Percentiles rank a stretch among this genome's conserved stretches.
Evolutionary conservation across 1,140 invertebrate genomes (phyloP).

Genomic region (Cotesia glomerata): DNA sequence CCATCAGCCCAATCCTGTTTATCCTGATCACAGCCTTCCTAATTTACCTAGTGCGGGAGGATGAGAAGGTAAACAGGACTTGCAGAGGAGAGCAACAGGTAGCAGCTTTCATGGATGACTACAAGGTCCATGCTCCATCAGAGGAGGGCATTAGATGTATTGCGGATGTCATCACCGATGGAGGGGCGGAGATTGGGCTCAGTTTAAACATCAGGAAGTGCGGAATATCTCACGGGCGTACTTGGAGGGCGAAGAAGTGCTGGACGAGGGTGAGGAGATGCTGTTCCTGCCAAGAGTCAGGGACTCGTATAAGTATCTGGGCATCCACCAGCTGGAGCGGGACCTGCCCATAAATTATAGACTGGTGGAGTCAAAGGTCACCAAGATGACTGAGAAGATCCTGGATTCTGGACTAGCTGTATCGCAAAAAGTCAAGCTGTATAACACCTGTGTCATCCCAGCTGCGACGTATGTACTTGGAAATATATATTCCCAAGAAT

Average conservation of each 20-base stretch:
- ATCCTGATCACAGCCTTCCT: constrained; percentile 38
- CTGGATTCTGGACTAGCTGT: no score
- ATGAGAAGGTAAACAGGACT: constrained; percentile 22
- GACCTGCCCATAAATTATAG: background rate
- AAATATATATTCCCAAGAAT: no score
- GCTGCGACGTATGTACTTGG: no score
- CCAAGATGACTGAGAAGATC: no score
- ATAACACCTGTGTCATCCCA: no score
- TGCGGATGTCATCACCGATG: constrained; percentile 22
- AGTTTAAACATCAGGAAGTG: constrained; percentile 34
- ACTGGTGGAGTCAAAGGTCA: background rate
- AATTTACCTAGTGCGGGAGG: constrained; percentile 27
- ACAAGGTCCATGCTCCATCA: constrained; percentile 38
- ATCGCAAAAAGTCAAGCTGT: no score
- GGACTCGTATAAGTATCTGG: background rate
- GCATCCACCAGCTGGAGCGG: background rate
- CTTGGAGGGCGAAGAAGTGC: background rate
- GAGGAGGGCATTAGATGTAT: constrained; percentile 23
- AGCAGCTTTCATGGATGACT: constrained; percentile 42
- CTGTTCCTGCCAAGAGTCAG: background rate
- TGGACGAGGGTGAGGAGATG: background rate
- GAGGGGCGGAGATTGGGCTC: constrained; percentile 32
- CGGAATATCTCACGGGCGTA: constrained; percentile 2
- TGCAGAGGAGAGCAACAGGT: constrained; percentile 35
- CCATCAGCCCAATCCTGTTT: constrained; percentile 45